phyloP scores from a whole-genome alignment of 2,888 invertebrate genomes.

The Dasypolia templi region DNA sequence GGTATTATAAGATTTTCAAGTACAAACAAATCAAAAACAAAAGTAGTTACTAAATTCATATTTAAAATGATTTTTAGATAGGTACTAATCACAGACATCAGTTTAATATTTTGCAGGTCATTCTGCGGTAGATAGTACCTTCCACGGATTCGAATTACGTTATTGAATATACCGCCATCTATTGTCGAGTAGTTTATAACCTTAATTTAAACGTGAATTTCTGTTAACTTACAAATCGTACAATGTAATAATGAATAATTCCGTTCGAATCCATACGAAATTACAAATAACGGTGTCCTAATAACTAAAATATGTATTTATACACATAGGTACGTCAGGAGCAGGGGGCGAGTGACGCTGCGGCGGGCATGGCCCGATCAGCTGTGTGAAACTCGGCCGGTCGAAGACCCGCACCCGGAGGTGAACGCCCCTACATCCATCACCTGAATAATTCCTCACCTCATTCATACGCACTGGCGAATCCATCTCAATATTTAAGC shows the following conservation, averaged over 20 bases:
- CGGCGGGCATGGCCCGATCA: conserved; percentile 76
- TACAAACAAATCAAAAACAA: neutral
- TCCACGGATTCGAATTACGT: neutral
- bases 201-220: neutral
- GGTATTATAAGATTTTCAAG: neutral
- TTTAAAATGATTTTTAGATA: neutral
- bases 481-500: conserved; percentile 86
- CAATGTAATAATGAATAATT: conserved; percentile 10
- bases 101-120: neutral
- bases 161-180: conserved; percentile 67
- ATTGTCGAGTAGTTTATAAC: conserved; percentile 64
- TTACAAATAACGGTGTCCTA: conserved; percentile 73
- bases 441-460: conserved; percentile 86
- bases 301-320: conserved; percentile 75
- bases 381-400: conserved; percentile 88
- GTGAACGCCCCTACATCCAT: conserved; percentile 82
- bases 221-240: neutral
- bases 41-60: neutral
- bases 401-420: conserved; percentile 82
- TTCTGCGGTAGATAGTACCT: neutral
- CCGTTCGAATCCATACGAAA: conserved; percentile 34
- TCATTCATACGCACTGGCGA: conserved; percentile 85
- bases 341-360: conserved; percentile 69
- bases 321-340: conserved; percentile 68
- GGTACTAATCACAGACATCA: neutral